Base-by-base conservation (phyloP, 2,797 vertebrate species). In the Kryptopterus vitreolus region DNA sequence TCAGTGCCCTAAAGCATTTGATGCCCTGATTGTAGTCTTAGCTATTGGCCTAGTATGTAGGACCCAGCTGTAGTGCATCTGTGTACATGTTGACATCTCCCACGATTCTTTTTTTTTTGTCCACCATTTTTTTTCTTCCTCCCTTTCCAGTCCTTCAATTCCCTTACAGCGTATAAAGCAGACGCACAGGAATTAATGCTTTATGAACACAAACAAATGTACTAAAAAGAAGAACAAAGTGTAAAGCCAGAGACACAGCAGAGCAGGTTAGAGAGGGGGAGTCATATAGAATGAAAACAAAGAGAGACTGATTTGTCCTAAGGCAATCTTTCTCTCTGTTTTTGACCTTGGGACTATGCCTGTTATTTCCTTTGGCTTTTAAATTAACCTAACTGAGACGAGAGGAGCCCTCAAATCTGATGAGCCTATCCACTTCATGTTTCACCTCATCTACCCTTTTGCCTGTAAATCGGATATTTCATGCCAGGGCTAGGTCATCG, bases 11-110 rank as follows among this genome's bases (percentile, higher is more conserved):
- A 72, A 48, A 83, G 78, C 76, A 78, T 55, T 66, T 31, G 78
- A 55, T 74, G 70, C 70, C 71, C 77, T 78, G 86, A 88, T 89
- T 79, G 80, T 61, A 79, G 73, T 61, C 58, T 57, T 50, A 74
- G 66, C 61, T 70, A 29, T 63, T 73, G 80, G 81, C 88, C 81
- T 82, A 75, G 68, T 84, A 83, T 85, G 84, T 76, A 78, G 81
- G 86, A 78, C n/a, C 83, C 91, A 92, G 91, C 92, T 92, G 90
- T 87, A 87, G 46, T 77, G 85, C 91, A 92, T 92, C 90, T 92
- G 90, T 87, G 88, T 79, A 84, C 84, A 75, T 85, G 86, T 78
- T 82, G 88, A 91, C 88, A 68, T 53, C 53, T 70, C 26, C n/a
- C n/a, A n/a, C n/a, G n/a, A n/a, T n/a, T 50, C 33, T 15, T 16